These are phyloP conservation scores for Climacteris rufus DNA, from an alignment of 2,113 vertebrate genomes.

Conservation along the genomic window DNA sequence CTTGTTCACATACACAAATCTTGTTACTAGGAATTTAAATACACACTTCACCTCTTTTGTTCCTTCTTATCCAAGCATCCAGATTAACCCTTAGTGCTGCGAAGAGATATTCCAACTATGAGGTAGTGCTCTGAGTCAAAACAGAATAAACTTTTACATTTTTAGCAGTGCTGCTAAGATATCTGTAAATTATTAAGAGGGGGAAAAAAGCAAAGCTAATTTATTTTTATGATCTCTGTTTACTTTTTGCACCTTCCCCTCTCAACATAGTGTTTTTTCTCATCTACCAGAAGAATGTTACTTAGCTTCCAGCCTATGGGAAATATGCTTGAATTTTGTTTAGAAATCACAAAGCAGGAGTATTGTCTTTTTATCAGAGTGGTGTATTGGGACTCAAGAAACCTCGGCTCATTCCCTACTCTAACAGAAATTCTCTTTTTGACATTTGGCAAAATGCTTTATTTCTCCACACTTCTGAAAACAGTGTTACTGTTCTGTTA, in stretches of 20 bases:
- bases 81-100: not conserved
- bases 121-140: not conserved
- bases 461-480: not conserved
- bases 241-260: not conserved
- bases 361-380: not conserved
- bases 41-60: not conserved
- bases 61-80: not conserved
- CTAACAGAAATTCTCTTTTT: not conserved
- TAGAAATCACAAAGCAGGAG: not conserved
- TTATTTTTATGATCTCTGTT: not conserved
- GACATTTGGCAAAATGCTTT: not conserved
- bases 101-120: not conserved
- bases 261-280: not conserved
- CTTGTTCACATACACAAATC: not conserved
- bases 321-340: not conserved
- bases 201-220: not conserved
- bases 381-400: not conserved
- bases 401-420: not conserved
- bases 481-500: not conserved
- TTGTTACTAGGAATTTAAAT: not conserved
- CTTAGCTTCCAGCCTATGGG: not conserved
- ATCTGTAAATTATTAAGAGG: not conserved
- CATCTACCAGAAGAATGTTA: not conserved
- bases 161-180: not conserved
- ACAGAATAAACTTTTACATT: not conserved